phyloP scores from a whole-genome alignment of 2,797 vertebrate genomes.

The Macrochelys suwanniensis region DNA sequence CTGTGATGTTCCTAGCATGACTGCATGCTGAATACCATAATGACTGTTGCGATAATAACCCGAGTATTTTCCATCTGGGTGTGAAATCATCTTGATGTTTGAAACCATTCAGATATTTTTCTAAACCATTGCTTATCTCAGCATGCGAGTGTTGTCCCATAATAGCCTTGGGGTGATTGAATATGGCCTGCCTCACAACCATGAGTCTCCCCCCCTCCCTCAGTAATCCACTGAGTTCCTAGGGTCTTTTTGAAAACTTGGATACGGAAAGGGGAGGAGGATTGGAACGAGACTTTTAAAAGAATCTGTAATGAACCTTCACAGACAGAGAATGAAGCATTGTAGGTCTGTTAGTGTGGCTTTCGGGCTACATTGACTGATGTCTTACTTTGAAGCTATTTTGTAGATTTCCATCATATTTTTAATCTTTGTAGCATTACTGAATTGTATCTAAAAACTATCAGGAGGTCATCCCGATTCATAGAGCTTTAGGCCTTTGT shows the following conservation, averaged over 20 bases:
- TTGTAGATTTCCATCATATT: constrained; percentile 8
- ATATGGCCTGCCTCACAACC: constrained; percentile 34
- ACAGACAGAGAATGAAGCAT: constrained; percentile 3
- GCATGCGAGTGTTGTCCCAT: constrained; percentile 1
- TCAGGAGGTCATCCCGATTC: neutral
- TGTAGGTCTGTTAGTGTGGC: constrained; percentile 7
- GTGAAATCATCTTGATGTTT: constrained; percentile 66
- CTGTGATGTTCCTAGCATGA: constrained; percentile 64
- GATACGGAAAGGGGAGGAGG: neutral
- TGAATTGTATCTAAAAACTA: neutral
- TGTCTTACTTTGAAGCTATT: constrained; percentile 27
- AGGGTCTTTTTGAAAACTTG: constrained; percentile 52
- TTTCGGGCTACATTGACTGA: constrained; percentile 12
- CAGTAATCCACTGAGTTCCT: constrained; percentile 54
- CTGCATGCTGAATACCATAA: constrained; percentile 51
- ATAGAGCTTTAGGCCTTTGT: neutral
- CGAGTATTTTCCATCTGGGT: constrained; percentile 50
- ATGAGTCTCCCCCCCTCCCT: neutral
- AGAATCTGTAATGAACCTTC: constrained; percentile 54
- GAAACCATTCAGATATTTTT: constrained; percentile 64
- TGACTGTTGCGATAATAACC: constrained; percentile 56
- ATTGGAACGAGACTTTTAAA: constrained; percentile 45
- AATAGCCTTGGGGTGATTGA: constrained; percentile 49
- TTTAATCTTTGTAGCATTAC: neutral
- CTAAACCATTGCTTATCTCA: constrained; percentile 64